Base-by-base conservation (phyloP, 2,797 vertebrate genomes). In the Thunnus albacares region DNA sequence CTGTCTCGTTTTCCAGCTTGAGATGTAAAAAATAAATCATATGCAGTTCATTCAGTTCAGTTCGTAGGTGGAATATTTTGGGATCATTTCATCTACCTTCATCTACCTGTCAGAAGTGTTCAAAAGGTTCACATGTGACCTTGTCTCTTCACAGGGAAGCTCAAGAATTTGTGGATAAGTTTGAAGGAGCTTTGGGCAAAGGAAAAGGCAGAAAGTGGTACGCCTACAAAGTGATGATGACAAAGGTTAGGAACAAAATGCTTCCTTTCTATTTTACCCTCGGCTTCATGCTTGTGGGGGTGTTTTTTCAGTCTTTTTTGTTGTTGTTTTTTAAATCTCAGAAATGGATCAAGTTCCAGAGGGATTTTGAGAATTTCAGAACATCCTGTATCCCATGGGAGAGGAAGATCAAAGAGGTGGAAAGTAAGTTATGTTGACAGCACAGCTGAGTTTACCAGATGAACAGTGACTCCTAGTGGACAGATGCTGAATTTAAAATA, bases 341-440 rank as follows among this genome's bases (percentile, higher is more conserved):
- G 98, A 99, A 99, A 98, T 99, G 97, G 98, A 96, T 98, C 91
- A 99, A 99, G 93, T 99, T 99, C 91, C 97, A 98, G 89, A 96
- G 98, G 90, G 98, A 99, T 90, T 99, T 99, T 88, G 96, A 97
- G 63, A 99, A 99, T 89, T 99, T 99, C 91, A 96, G 96, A 92
- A 98, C 97, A 20, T 95, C 98, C 0, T 99, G 98, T 89, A 99
- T 99, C 85, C 98, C 98, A 49, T 99, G 98, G 98, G 98, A 99
- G 91, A 97, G 98, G 95, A 99, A 99, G 94, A 99, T 99, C 89
- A 99, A 99, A 92, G 98, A 99, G 80, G 97, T 99, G 80, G 98
- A 99, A 89, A 99, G 98, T 99, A 93, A 96, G 98, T 96, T 38
- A 24, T 28, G 12, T 56, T 64, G 7, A 1, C 24, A 6, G 15